Base-by-base conservation (phyloP, 2,797 vertebrate genomes). In the Enteromius trimaculatus region DNA sequence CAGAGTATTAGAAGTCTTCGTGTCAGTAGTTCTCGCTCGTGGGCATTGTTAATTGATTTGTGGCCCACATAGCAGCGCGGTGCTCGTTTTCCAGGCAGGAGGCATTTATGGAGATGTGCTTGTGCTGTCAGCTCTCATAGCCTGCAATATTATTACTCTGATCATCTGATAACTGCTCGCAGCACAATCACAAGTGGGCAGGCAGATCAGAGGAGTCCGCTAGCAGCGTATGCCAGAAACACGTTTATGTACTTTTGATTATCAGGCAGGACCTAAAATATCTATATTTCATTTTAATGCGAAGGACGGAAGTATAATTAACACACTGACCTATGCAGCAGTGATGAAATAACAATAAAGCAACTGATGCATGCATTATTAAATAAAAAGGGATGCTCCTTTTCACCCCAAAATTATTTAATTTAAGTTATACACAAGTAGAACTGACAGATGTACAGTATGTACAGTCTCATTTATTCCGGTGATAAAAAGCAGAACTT, bases 51-150 rank as follows among this genome's bases (percentile, higher is more conserved):
- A 87, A 87, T 85, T 87, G 86, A 88, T 86, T 89, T 16, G 85
- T 82, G 88, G 85, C 82, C 87, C 84, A 85, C 65, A 84, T 82
- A 11, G 23, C 71, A 53, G 72, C 49, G 86, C 88, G 70, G 62
- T 83, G 68, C n/a, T 87, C 66, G 81, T 87, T 87, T 90, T 88
- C 53, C 86, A 86, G 90, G 90, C 88, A 88, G 88, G 85, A 87
- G 76, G 88, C 49, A 84, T 90, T 87, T 85, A 89, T 84, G 86
- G 84, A 85, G 86, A 80, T 79, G 88, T n/a, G 82, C 87, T 77
- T 72, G 7, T 85, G 87, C 88, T 90, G 85, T 84, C 91, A 90
- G 87, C 80, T 89, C 29, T 74, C 84, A 82, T 65, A 81, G 49
- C 64, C 17, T 76, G 14, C 34, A 85, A 88, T 21, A 58, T 66